A percentile compares a stretch with the other conserved stretches of the same genome.
These are phyloP conservation scores for Eriocheir sinensis DNA, from an alignment of 1,140 invertebrate genomes.

Conservation along the genomic window DNA sequence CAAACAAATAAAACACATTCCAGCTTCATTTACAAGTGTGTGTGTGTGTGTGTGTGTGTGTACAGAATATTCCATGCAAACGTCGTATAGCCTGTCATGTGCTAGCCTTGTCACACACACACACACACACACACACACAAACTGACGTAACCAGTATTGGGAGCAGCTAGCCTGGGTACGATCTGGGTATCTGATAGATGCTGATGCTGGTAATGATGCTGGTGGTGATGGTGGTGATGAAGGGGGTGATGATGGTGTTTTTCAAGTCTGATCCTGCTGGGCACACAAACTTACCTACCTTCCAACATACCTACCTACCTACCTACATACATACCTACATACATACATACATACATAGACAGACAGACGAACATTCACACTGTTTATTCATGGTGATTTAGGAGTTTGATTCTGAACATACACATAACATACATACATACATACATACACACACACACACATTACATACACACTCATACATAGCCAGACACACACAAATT, in stretches of 20 bases:
- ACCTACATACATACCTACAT: not conserved
- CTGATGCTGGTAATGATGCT: not conserved
- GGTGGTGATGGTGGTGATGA: too few species aligned
- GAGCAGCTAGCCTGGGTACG: not conserved
- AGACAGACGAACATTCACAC: not conserved
- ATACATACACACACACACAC: too few species aligned
- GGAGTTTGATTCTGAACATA: too few species aligned
- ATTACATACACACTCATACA: too few species aligned
- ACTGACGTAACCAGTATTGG: not conserved
- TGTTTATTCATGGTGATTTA: too few species aligned
- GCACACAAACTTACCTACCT: constrained; percentile 18
- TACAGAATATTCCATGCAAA: not conserved
- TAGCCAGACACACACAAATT: too few species aligned
- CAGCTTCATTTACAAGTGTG: too few species aligned
- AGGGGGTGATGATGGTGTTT: too few species aligned
- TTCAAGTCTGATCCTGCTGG: not conserved
- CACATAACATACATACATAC: too few species aligned
- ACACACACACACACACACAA: not conserved
- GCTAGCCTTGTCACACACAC: not conserved
- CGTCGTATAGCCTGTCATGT: too few species aligned
- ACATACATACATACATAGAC: not conserved
- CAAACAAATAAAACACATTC: too few species aligned
- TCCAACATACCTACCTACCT: not conserved
- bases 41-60: constrained; percentile 6
- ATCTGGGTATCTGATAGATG: too few species aligned